phyloP scores from a whole-genome alignment of 2,113 vertebrate species.

The Muscicapa adusta region DNA sequence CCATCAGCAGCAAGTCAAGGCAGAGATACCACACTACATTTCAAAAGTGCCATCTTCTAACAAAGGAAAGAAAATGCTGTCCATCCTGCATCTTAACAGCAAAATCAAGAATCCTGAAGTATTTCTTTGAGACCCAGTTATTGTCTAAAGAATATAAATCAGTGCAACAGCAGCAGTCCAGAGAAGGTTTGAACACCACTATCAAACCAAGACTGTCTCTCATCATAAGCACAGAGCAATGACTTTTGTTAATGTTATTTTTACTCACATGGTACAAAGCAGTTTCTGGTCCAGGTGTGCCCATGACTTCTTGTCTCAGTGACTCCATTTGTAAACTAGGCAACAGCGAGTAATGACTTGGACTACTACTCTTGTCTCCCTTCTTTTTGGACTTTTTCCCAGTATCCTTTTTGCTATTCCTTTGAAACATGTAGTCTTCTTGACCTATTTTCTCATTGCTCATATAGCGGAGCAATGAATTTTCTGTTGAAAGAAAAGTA shows the following conservation, averaged over 20 bases:
- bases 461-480: constrained; percentile 89
- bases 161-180: background rate
- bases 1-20: background rate
- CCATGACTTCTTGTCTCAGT: constrained; percentile 85
- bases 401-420: constrained; percentile 89
- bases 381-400: constrained; percentile 94
- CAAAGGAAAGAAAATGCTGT: background rate
- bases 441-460: constrained; percentile 88
- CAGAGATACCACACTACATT: background rate
- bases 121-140: background rate
- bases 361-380: constrained; percentile 91
- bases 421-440: constrained; percentile 91
- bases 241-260: background rate
- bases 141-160: background rate
- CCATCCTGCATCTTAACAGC: background rate
- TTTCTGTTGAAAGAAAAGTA: constrained; percentile 78
- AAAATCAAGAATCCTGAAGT: background rate
- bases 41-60: background rate
- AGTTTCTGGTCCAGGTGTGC: constrained; percentile 87
- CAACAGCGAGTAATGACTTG: constrained; percentile 89
- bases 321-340: constrained; percentile 92
- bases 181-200: background rate
- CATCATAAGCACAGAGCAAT: background rate
- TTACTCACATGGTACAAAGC: constrained; percentile 90
- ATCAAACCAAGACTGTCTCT: background rate